These are phyloP conservation scores for Drosophila erecta DNA, from an alignment of 1,140 invertebrate species.

Conservation along the genomic window DNA sequence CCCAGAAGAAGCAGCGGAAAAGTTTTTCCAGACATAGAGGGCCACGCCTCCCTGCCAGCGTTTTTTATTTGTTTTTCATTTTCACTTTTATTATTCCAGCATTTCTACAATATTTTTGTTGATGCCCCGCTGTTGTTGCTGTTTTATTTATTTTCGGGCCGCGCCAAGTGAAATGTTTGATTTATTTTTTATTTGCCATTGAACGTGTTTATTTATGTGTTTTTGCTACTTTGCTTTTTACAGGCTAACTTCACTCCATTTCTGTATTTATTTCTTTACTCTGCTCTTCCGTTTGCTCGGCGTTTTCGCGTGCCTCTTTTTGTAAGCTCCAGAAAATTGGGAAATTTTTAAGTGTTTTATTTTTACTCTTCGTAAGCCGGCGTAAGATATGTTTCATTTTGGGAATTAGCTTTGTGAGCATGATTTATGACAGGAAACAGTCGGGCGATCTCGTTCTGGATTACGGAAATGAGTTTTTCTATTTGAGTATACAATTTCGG, in stretches of 20 bases:
- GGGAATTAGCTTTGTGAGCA: constrained; percentile 58
- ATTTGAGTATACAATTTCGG: constrained; percentile 29
- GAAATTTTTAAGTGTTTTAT: constrained; percentile 54
- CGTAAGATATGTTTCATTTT: constrained; percentile 52
- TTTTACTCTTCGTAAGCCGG: constrained; percentile 19
- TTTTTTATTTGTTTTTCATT: constrained; percentile 77
- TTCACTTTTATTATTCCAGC: constrained; percentile 77
- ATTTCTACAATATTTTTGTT: constrained; percentile 68
- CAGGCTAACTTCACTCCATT: constrained; percentile 16
- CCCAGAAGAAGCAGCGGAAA: constrained; percentile 30
- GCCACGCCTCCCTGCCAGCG: constrained; percentile 9
- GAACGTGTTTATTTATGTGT: constrained; percentile 67
- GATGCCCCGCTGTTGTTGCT: constrained; percentile 34
- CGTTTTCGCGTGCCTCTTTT: constrained; percentile 59
- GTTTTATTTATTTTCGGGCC: constrained; percentile 48
- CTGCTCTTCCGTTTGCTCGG: constrained; percentile 25
- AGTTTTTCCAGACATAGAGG: constrained; percentile 49
- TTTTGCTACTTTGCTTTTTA: constrained; percentile 30
- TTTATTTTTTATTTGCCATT: constrained; percentile 73
- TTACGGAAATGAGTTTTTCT: constrained; percentile 49
- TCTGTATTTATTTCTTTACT: constrained; percentile 23
- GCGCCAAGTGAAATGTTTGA: constrained; percentile 72
- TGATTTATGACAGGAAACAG: constrained; percentile 55
- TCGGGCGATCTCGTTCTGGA: constrained; percentile 32
- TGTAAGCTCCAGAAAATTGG: constrained; percentile 64